Base-by-base conservation (phyloP, 1,140 invertebrate genomes). In the Oedothorax gibbosus region DNA sequence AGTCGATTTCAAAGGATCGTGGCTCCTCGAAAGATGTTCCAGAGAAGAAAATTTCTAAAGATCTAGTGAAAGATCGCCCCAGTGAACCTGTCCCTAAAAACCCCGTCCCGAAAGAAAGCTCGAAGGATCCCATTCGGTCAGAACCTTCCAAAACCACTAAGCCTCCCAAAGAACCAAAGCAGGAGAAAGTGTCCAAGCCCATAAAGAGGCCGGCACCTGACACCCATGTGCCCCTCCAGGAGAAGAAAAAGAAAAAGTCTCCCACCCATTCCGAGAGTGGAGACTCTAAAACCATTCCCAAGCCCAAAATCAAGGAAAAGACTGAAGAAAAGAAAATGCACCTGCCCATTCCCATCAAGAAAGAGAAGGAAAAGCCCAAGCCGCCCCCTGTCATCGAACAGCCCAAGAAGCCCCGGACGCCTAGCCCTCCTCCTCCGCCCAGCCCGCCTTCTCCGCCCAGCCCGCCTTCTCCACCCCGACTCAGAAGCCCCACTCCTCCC, bases 221-320 rank as follows among this genome's bases (percentile, higher is more conserved):
- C 11, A 65, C 1, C 12, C 81, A 84, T 68, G 60, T 8, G 18
- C 8, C 49, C 12, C 12, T 18, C 6, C 50, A 73, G 50, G 76
- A 84, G 20, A 75, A 84, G 49, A 81, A 84, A 53, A 84, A 76
- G 57, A 66, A 81, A 56, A 49, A 69, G 2, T 35, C 14, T 12
- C 20, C 12, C 14, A 62, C 57, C 11, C 50, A 71, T 53, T 71
- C 69, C 69, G 54, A 71, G 50, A 21, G 51, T 35, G 11, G 6
- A 6, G 56, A 56, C 20, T 11, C 60, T 10, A 18, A 62, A 62
- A 11, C 65, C 11, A 21, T 66, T 66, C 50, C 73, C 35, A 72
- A 82, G 18, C 53, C 35, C 14, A 62, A 57, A 54, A 72, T 73
- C 3, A 72, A 62, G 14, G 56, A 51, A 18, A 57, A 7, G 14